phyloP scores from a whole-genome alignment of 2,888 invertebrate genomes.

The Drosophila antonietae region DNA sequence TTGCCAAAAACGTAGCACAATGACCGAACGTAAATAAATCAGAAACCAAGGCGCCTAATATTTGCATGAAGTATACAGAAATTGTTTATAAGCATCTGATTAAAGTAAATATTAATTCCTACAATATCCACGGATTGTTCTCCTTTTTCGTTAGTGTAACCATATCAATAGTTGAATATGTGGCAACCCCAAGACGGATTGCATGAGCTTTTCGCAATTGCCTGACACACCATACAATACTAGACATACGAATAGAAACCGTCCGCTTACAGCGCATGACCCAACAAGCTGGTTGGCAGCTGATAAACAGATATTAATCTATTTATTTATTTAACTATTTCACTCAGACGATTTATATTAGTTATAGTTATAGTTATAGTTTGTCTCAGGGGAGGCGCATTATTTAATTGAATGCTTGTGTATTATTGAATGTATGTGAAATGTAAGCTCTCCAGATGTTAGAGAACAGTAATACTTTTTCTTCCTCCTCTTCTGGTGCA shows the following conservation, averaged over 20 bases:
- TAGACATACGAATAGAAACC: constrained; percentile 38
- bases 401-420: constrained; percentile 11
- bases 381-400: constrained; percentile 4
- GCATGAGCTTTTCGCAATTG: constrained; percentile 48
- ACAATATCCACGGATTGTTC: constrained; percentile 23
- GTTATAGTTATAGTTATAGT: too few species aligned
- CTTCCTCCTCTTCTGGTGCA: neutral
- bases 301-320: constrained; percentile 47
- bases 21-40: constrained; percentile 1
- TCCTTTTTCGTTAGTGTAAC: constrained; percentile 38
- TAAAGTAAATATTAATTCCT: constrained; percentile 15
- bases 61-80: constrained; percentile 15
- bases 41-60: neutral
- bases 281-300: constrained; percentile 53
- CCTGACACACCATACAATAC: constrained; percentile 41
- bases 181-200: constrained; percentile 55
- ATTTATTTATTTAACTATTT: neutral
- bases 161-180: constrained; percentile 10
- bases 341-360: constrained; percentile 3
- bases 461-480: constrained; percentile 16
- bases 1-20: constrained; percentile 27
- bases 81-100: constrained; percentile 53
- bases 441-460: constrained; percentile 19
- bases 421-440: constrained; percentile 19
- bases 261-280: constrained; percentile 35